Conservation (phyloP, 2,113 vertebrate species). For the Brachyistius frenatus region DNA sequence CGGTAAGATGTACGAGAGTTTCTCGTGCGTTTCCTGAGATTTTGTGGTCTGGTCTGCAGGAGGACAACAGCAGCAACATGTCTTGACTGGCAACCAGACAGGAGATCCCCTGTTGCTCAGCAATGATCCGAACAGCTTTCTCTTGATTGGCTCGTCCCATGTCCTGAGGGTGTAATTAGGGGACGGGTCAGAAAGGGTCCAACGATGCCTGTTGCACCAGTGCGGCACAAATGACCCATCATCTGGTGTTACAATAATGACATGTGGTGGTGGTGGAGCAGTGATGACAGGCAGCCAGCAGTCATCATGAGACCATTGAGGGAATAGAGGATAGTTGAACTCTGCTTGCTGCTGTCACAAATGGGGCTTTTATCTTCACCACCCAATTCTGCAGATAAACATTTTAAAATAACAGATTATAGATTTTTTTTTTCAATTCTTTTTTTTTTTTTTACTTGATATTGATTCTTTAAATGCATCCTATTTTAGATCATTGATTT, state of each 20-base stretch:
- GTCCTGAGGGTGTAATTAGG: conserved; percentile 82
- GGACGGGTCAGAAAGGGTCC: conserved; percentile 68
- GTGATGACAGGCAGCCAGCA: conserved; percentile 63
- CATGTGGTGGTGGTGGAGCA: conserved; percentile 48
- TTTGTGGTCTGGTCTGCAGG: conserved; percentile 17
- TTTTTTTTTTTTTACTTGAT: neutral
- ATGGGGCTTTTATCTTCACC: conserved; percentile 31
- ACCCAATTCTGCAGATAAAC: conserved; percentile 18
- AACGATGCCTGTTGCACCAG: conserved; percentile 64
- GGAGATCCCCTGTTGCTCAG: conserved; percentile 39
- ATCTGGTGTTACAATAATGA: conserved; percentile 71
- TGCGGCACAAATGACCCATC: conserved; percentile 77
- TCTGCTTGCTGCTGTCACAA: conserved; percentile 25
- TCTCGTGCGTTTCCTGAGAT: conserved; percentile 40
- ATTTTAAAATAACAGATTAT: neutral
- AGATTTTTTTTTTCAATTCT: neutral
- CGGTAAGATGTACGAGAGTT: conserved; percentile 27
- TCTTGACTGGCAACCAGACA: conserved; percentile 57
- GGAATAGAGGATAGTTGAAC: conserved; percentile 28
- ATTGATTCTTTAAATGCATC: neutral
- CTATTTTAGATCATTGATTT: conserved; percentile 32
- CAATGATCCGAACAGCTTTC: conserved; percentile 29
- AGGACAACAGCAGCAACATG: conserved; percentile 43
- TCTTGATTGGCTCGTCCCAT: conserved; percentile 45
- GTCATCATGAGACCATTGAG: conserved; percentile 53